These are phyloP conservation scores for Drosophila lowei DNA, from an alignment of 1,140 invertebrate genomes.

Conservation along the genomic window DNA sequence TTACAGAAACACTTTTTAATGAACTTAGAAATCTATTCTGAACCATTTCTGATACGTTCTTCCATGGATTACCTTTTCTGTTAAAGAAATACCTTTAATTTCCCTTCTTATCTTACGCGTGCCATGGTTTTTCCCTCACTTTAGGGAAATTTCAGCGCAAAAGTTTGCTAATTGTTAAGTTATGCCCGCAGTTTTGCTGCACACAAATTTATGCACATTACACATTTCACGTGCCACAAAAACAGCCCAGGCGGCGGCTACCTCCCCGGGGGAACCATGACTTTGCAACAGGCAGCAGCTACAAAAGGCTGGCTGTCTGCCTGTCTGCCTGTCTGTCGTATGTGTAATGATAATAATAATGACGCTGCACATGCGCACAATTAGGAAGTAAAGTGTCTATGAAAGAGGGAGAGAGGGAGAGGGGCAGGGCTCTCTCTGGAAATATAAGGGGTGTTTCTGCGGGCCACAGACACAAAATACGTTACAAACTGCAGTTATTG, in stretches of 20 bases:
- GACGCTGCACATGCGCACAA: slow-evolving; percentile 80
- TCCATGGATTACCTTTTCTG: no score
- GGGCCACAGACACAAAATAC: slow-evolving; percentile 70
- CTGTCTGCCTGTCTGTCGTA: slow-evolving; percentile 7
- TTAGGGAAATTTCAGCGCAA: slow-evolving; percentile 42
- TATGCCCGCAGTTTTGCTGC: slow-evolving; percentile 55
- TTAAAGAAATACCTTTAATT: background rate
- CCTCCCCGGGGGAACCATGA: slow-evolving; percentile 50
- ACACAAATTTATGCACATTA: slow-evolving; percentile 56
- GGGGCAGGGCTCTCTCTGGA: background rate
- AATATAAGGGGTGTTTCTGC: slow-evolving; percentile 43
- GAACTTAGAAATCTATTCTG: no score
- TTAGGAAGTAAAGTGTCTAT: slow-evolving; percentile 70
- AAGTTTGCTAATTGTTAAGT: slow-evolving; percentile 51
- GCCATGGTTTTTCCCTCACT: slow-evolving; percentile 10
- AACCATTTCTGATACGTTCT: no score
- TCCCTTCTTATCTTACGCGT: slow-evolving; percentile 40
- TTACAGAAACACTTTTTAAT: no score
- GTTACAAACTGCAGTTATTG: slow-evolving; percentile 69
- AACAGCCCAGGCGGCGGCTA: slow-evolving; percentile 23
- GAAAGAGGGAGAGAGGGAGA: slow-evolving; percentile 17
- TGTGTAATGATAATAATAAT: slow-evolving; percentile 75
- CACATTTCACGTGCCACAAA: slow-evolving; percentile 74
- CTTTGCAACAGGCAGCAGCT: slow-evolving; percentile 46
- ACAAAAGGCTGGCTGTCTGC: no score